Evolutionary conservation across 1,140 invertebrate genomes (phyloP), one percentile per base, ranked within the genome.

Genomic region (Platyura marginata): DNA sequence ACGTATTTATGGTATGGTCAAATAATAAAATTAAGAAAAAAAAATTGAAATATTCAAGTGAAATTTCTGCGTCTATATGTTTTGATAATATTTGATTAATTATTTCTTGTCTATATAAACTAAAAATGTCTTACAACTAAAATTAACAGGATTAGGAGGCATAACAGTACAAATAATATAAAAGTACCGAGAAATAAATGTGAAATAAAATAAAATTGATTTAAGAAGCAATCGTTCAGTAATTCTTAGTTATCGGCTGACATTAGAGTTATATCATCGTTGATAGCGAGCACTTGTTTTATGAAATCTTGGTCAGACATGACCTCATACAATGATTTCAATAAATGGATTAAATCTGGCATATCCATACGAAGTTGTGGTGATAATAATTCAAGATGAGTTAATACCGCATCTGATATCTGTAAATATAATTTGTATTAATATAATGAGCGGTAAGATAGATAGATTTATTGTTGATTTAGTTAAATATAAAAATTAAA

Each of bases 161-260:
- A 34, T 3, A 11, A 34, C 13, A 11, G 3, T 4, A 34, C 32
- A 3, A 3, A 13, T 4, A 6, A 13, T 13, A 34, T 3, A 3
- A 34, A 34, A 29, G 25, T 6, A 3, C 25, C 6, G 13, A 29
- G 25, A 29, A 29, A 8, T 8, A 29, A 29, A 29, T 15, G 32
- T 61, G n/a, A n/a, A n/a, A n/a, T n/a, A n/a, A n/a, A n/a, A n/a
- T n/a, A n/a, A n/a, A n/a, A n/a, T n/a, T n/a, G n/a, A n/a, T n/a
- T n/a, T n/a, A n/a, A n/a, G n/a, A n/a, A n/a, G n/a, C n/a, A n/a
- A n/a, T n/a, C n/a, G n/a, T n/a, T n/a, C n/a, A n/a, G n/a, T n/a
- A n/a, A n/a, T n/a, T n/a, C n/a, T 68, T 78, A 81, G 64, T 80
- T 79, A 45, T 79, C 78, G 49, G 77, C 76, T 42, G 81, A 78